Evolutionary conservation across 2,113 vertebrate species (phyloP).

Genomic region (Chaetodon trifascialis): DNA sequence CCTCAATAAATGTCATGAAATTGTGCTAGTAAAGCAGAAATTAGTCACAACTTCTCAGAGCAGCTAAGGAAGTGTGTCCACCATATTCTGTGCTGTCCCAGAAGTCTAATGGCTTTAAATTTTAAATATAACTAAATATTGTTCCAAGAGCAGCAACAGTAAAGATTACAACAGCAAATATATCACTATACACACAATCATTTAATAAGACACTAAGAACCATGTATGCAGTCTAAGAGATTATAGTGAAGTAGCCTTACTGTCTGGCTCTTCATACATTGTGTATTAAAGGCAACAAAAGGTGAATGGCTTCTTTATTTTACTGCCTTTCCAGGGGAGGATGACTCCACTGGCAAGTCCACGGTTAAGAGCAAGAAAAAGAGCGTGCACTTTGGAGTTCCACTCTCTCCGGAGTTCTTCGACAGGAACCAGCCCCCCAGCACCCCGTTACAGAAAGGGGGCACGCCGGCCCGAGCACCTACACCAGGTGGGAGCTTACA

Average conservation of each 20-base stretch:
- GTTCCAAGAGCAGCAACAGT: too few relatives aligned
- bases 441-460: constrained; percentile 83
- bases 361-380: constrained; percentile 68
- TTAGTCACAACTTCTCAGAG: too few relatives aligned
- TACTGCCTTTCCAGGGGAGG: constrained; percentile 44
- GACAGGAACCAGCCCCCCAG: constrained; percentile 84
- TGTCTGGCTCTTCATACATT: neutral
- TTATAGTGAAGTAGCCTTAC: neutral
- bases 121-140: too few relatives aligned
- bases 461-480: constrained; percentile 53
- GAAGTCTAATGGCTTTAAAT: too few relatives aligned
- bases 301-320: neutral
- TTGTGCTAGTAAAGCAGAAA: too few relatives aligned
- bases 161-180: too few relatives aligned
- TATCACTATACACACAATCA: too few relatives aligned
- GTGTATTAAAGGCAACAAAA: neutral
- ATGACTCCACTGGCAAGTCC: neutral
- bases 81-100: too few relatives aligned
- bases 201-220: neutral
- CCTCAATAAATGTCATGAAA: too few relatives aligned
- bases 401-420: constrained; percentile 85
- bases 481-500: constrained; percentile 59
- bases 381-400: constrained; percentile 81
- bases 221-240: neutral
- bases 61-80: too few relatives aligned